Evolutionary conservation across 2,113 vertebrate genomes (phyloP).

Genomic region (Okapia johnstoni): DNA sequence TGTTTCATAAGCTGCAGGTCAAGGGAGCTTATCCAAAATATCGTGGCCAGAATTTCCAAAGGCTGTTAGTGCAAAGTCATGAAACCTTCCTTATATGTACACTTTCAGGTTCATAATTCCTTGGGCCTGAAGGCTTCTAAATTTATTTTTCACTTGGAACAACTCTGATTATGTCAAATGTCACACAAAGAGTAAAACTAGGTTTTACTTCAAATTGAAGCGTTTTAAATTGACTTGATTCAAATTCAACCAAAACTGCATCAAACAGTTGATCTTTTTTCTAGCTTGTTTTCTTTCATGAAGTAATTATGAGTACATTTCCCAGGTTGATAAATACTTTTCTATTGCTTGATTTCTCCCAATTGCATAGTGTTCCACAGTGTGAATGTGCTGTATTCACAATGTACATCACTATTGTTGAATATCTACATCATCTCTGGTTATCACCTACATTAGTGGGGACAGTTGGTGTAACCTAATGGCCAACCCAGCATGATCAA

Average conservation of each 20-base stretch:
- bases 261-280: neutral
- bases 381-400: fast-evolving
- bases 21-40: neutral
- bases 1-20: neutral
- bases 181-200: neutral
- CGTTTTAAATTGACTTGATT: neutral
- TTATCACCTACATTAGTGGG: neutral
- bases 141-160: neutral
- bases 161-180: neutral
- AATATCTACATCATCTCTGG: neutral
- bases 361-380: fast-evolving
- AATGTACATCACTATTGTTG: fast-evolving
- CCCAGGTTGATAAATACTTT: fast-evolving
- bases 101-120: neutral
- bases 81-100: too few relatives aligned
- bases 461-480: fast-evolving
- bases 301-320: neutral
- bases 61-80: neutral
- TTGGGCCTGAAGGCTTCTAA: neutral
- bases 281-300: neutral
- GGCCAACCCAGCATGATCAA: too few relatives aligned
- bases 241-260: too few relatives aligned
- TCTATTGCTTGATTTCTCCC: neutral
- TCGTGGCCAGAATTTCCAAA: neutral
- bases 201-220: neutral